Base-by-base conservation (phyloP, 2,113 vertebrate species). In the Centropristis striata region DNA sequence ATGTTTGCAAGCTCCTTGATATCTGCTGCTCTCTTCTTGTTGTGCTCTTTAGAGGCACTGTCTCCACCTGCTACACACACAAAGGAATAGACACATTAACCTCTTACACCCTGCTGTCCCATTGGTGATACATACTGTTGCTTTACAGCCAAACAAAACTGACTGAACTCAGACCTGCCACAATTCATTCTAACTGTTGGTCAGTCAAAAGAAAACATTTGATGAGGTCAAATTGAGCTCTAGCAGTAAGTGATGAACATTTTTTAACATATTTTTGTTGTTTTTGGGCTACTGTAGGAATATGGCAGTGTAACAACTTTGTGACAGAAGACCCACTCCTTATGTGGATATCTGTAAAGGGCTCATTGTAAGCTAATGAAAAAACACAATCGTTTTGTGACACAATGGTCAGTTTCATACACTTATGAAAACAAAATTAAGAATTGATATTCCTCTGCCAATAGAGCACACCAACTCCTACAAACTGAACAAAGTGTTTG, bases 21-120 rank as follows among this genome's bases (percentile, higher is more conserved):
- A 75, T 90, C 85, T 27, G 11, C 69, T 44, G 41, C 78, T 90
- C 78, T 87, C 64, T 86, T 95, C 87, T 91, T 95, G 65, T 84
- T 88, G 1, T 83, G 91, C 21, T 96, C 94, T 88, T 91, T 92
- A 20, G 75, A 66, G 44, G 53, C 67, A 65, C 89, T 90, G 39
- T 83, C 94, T 63, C 63, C 85, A 87, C 92, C 90, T 92, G 36
- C 27, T 39, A 76, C 37, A 87, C 59, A 76, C 11, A 65, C 15
- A 47, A 54, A 18, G 2, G 39, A 32, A 4, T 18, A 18, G 5
- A 7, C 1, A 32, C 12, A 69, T 3, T 0, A n/a, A 28, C 9
- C 9, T 20, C 39, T 21, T n/a, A 27, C 67, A 32, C 57, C 5
- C 39, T 0, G 8, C 15, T 20, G 36, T 4, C 2, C 5, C 42